Percentiles rank a stretch among this genome's conserved stretches.
phyloP scores from a whole-genome alignment of 2,113 vertebrate species.

The Amia ocellicauda region DNA sequence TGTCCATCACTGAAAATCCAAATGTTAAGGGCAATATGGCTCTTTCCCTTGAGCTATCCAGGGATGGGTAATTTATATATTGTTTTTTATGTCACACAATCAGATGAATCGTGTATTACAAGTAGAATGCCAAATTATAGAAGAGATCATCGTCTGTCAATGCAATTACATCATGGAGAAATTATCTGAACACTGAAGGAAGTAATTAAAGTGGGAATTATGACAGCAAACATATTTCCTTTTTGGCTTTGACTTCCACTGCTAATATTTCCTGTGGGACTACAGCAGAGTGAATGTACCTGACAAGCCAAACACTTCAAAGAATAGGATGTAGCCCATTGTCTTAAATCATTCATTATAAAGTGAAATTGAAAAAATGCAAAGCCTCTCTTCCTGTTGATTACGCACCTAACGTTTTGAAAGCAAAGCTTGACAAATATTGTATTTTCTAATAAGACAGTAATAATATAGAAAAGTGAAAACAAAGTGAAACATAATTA shows the following conservation, averaged over 20 bases:
- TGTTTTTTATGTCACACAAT: not conserved
- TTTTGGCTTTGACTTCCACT: not conserved
- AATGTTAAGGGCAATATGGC: not conserved
- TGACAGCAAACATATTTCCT: conserved; percentile 12
- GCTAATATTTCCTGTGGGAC: conserved; percentile 14
- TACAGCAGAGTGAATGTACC: not conserved
- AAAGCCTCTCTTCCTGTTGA: not conserved
- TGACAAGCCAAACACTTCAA: conserved; percentile 1
- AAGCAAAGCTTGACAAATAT: not conserved
- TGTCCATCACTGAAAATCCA: not conserved
- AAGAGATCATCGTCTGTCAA: not conserved
- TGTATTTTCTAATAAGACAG: no score
- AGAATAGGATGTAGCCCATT: conserved; percentile 1
- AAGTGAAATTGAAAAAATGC: conserved; percentile 7
- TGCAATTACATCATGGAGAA: conserved; percentile 3
- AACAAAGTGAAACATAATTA: conserved; percentile 25
- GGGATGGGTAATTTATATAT: not conserved
- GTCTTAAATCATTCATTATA: not conserved
- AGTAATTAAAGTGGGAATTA: conserved; percentile 17
- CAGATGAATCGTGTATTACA: not conserved
- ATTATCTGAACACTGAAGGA: conserved; percentile 3
- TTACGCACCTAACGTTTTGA: not conserved
- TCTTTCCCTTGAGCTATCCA: not conserved
- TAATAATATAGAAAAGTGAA: conserved; percentile 24
- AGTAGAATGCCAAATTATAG: not conserved